Percentiles rank a stretch among this genome's conserved stretches.
Conservation (phyloP, 2,888 invertebrate genomes). For the Drosophila cognata region DNA sequence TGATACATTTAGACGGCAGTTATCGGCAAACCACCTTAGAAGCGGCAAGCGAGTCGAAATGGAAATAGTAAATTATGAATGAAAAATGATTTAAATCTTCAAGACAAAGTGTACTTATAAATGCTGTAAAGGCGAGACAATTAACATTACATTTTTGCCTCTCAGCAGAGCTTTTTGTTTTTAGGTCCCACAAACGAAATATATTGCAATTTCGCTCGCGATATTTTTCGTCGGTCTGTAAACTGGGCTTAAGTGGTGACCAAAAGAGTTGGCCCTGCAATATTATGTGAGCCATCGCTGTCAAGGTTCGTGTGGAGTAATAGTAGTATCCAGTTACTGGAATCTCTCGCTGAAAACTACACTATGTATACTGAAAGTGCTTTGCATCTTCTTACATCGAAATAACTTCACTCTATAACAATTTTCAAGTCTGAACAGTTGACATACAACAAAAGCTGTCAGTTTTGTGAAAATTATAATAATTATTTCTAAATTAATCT, state of each 20-base stretch:
- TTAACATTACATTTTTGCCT: neutral
- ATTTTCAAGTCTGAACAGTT: neutral
- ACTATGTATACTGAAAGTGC: neutral
- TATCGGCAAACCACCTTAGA: neutral
- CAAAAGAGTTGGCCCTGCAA: neutral
- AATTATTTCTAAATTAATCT: constrained; percentile 5
- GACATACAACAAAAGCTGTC: neutral
- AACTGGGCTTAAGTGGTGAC: neutral
- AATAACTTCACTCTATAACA: neutral
- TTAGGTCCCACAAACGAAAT: neutral
- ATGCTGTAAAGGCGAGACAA: neutral
- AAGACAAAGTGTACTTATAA: neutral
- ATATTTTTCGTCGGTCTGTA: neutral
- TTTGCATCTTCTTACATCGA: neutral
- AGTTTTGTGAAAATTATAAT: neutral
- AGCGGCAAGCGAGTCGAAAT: neutral
- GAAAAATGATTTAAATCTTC: neutral
- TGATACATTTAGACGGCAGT: neutral
- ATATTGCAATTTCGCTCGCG: neutral
- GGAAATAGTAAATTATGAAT: neutral
- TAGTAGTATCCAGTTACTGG: neutral
- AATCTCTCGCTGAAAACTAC: neutral
- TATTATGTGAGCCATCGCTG: neutral
- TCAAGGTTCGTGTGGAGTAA: neutral
- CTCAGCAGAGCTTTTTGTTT: neutral